These are phyloP conservation scores for Trissolcus japonicus DNA, from an alignment of 2,888 invertebrate genomes.

Conservation along the genomic window DNA sequence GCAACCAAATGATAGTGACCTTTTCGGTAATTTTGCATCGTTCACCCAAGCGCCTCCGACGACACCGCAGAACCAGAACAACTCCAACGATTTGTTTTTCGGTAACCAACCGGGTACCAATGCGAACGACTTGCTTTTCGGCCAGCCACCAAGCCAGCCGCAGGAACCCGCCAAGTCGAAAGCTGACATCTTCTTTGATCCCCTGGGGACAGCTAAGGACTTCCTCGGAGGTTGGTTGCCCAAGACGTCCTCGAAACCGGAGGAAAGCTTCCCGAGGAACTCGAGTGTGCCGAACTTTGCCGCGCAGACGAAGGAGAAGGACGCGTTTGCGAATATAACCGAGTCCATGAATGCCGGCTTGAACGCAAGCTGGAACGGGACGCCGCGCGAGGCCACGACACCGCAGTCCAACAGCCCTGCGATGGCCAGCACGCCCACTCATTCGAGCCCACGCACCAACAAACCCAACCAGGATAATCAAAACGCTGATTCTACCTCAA, in stretches of 20 bases:
- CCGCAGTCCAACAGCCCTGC: constrained; percentile 73
- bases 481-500: constrained; percentile 65
- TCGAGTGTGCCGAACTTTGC: constrained; percentile 78
- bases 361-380: constrained; percentile 74
- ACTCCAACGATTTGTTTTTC: constrained; percentile 65
- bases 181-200: constrained; percentile 70
- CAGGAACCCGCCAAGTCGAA: constrained; percentile 24
- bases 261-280: constrained; percentile 75
- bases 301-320: constrained; percentile 79
- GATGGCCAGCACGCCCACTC: constrained; percentile 76
- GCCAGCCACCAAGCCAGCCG: constrained; percentile 39
- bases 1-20: constrained; percentile 67
- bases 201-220: constrained; percentile 63
- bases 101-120: constrained; percentile 59
- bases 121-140: constrained; percentile 65
- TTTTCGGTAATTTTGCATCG: constrained; percentile 70
- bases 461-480: constrained; percentile 59
- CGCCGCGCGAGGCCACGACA: constrained; percentile 73
- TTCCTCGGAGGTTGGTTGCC: constrained; percentile 70
- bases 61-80: constrained; percentile 47
- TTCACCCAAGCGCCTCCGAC: constrained; percentile 62
- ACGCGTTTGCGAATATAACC: constrained; percentile 86
- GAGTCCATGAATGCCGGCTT: constrained; percentile 70
- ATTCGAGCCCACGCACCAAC: constrained; percentile 74
- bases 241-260: constrained; percentile 56